These are phyloP conservation scores for Brachylomia viminalis DNA, from an alignment of 2,888 invertebrate species.

Conservation along the genomic window DNA sequence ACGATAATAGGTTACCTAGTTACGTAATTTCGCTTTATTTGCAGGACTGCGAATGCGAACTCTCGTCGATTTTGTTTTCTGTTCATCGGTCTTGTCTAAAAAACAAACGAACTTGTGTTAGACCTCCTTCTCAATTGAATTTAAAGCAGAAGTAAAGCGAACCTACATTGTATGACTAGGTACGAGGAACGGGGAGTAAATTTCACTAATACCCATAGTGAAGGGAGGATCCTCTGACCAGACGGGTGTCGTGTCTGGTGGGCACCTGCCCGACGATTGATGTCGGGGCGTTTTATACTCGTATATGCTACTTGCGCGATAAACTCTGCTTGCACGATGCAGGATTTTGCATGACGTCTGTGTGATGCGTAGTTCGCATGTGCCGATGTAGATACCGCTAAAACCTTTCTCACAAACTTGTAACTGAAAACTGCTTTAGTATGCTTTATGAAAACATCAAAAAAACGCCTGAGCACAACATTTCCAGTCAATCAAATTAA, in stretches of 20 bases:
- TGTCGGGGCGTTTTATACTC: too few relatives aligned
- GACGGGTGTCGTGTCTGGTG: too few relatives aligned
- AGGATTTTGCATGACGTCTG: too few relatives aligned
- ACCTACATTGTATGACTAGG: not conserved
- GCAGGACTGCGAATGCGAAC: not conserved
- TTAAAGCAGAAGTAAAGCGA: not conserved
- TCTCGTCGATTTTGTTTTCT: not conserved
- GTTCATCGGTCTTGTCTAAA: not conserved
- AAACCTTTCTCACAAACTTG: not conserved
- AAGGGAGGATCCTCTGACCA: too few relatives aligned
- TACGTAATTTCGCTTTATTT: not conserved
- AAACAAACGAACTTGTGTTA: not conserved
- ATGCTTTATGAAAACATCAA: not conserved
- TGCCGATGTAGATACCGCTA: too few relatives aligned
- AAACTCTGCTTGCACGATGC: too few relatives aligned
- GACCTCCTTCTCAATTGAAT: not conserved
- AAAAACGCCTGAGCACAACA: not conserved
- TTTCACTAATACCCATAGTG: too few relatives aligned
- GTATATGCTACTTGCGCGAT: too few relatives aligned
- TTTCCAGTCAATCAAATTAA: not conserved
- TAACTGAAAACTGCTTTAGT: not conserved
- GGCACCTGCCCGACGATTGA: too few relatives aligned
- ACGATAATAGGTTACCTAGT: too few relatives aligned
- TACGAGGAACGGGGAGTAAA: too few relatives aligned
- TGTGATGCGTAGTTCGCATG: too few relatives aligned